A percentile compares a stretch with the other conserved stretches of the same genome.
These are phyloP conservation scores for Drosophila lacteicornis DNA, from an alignment of 1,140 invertebrate genomes.

Conservation along the genomic window DNA sequence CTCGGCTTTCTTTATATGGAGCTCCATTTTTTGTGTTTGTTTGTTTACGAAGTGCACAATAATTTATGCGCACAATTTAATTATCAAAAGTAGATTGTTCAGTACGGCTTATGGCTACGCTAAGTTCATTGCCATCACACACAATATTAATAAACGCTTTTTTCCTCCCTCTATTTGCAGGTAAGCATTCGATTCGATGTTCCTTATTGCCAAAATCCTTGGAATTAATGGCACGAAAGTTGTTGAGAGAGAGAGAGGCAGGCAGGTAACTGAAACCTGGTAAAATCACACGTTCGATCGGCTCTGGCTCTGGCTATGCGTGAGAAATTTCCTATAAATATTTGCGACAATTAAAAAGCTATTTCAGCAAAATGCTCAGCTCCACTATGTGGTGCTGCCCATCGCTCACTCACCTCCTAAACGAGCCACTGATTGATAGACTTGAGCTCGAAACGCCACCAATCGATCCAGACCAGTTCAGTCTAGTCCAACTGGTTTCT, in stretches of 20 bases:
- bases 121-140: constrained; percentile 44
- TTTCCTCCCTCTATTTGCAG: constrained; percentile 28
- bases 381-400: constrained; percentile 12
- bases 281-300: constrained; percentile 20
- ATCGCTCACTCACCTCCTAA: constrained; percentile 45
- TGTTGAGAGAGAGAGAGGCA: not conserved
- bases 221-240: constrained; percentile 31
- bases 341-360: constrained; percentile 59
- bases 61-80: constrained; percentile 60
- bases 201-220: constrained; percentile 50
- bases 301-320: constrained; percentile 12
- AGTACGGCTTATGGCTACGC: not conserved
- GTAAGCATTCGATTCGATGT: constrained; percentile 15
- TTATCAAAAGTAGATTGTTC: constrained; percentile 39
- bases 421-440: constrained; percentile 59
- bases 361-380: constrained; percentile 37
- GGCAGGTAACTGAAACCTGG: constrained; percentile 23
- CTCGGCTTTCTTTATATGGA: constrained; percentile 46
- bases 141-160: constrained; percentile 31
- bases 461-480: constrained; percentile 42
- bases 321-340: constrained; percentile 57
- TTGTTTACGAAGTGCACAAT: constrained; percentile 32
- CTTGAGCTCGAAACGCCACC: constrained; percentile 53
- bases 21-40: constrained; percentile 13
- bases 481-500: constrained; percentile 40